A percentile compares a stretch with the other conserved stretches of the same genome.
Conservation (phyloP, 2,888 invertebrate species). For the Leucophenga maculata region DNA sequence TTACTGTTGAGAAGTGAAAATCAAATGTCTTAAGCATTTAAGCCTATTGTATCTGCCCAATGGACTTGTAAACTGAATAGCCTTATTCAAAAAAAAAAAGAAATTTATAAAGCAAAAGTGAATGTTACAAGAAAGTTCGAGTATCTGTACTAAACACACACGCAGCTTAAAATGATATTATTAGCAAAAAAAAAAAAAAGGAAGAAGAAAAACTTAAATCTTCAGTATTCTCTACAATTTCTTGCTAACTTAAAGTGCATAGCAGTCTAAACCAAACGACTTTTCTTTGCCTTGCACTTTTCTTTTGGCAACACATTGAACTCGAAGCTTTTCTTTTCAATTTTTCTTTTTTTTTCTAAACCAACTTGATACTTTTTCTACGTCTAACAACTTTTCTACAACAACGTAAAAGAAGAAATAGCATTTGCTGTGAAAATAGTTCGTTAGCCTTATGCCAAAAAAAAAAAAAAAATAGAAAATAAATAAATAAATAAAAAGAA, state of each 20-base stretch:
- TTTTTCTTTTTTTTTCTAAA: background rate
- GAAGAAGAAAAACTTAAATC: background rate
- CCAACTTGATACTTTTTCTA: background rate
- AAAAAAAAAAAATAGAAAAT: background rate
- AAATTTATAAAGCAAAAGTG: no score
- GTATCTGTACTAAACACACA: no score
- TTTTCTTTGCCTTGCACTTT: slow-evolving; percentile 20
- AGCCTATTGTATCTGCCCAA: no score
- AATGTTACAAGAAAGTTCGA: no score
- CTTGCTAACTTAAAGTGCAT: no score
- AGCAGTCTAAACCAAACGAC: background rate
- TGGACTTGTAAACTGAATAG: no score
- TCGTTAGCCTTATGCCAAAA: slow-evolving; percentile 19
- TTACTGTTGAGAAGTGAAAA: no score
- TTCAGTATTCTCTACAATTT: background rate
- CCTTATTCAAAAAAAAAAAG: no score
- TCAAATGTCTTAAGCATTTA: no score
- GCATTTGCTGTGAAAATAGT: slow-evolving; percentile 16
- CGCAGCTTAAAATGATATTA: background rate
- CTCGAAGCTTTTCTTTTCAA: background rate
- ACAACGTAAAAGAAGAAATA: no score
- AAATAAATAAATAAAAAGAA: background rate
- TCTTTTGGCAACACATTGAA: background rate
- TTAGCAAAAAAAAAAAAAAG: background rate
- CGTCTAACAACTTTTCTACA: no score